Percentiles rank a stretch among this genome's conserved stretches.
These are phyloP conservation scores for Cranoglanis bouderius DNA, from an alignment of 2,113 vertebrate species.

Conservation along the genomic window DNA sequence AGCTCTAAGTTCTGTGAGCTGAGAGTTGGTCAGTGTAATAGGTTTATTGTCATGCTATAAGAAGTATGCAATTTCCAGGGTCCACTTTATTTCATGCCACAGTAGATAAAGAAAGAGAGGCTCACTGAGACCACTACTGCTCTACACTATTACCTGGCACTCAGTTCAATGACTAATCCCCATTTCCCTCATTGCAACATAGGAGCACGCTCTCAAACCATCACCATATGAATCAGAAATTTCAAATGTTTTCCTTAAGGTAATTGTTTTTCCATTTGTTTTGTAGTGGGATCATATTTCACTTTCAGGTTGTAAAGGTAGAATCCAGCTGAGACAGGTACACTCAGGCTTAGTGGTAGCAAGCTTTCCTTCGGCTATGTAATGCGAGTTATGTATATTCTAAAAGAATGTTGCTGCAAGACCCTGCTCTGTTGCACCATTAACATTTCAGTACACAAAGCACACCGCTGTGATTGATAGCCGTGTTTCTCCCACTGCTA, in stretches of 20 bases:
- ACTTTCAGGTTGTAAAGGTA: not conserved
- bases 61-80: not conserved
- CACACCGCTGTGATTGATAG: conserved; percentile 40
- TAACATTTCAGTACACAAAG: conserved; percentile 42
- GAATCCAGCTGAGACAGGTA: conserved; percentile 11
- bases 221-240: conserved; percentile 12
- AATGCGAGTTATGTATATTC: not conserved
- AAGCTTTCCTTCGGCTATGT: not conserved
- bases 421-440: conserved; percentile 41
- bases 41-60: conserved; percentile 5
- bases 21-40: not conserved
- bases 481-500: conserved; percentile 13
- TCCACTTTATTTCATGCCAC: conserved; percentile 15
- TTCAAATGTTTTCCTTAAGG: not conserved
- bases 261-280: not conserved
- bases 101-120: not conserved
- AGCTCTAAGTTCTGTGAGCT: not conserved
- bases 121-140: not conserved
- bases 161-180: not conserved
- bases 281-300: not conserved
- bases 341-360: not conserved
- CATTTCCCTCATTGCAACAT: not conserved
- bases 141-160: not conserved
- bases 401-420: conserved; percentile 47
- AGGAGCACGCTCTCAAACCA: not conserved